Percentiles rank a stretch among this genome's conserved stretches.
Evolutionary conservation across 37 sponge, comb jelly and placozoan genomes (phyloP).

Genomic region (Aphrocallistes beatrix): DNA sequence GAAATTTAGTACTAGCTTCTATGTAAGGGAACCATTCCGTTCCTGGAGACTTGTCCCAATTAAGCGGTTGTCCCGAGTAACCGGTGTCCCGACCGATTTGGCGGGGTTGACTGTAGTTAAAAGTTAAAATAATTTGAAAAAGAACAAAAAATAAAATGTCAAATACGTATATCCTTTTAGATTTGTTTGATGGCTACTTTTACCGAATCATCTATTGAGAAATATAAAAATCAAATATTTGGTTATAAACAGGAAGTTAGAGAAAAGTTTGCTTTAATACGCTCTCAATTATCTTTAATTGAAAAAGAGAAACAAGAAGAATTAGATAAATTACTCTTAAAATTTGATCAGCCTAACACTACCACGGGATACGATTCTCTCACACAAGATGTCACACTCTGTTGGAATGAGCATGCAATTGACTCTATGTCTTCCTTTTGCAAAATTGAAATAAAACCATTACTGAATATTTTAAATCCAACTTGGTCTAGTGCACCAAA

Average conservation of each 20-base stretch:
- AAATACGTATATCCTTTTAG: too few relatives aligned
- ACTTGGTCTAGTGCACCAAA: background rate
- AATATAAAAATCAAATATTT: background rate
- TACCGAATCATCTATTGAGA: background rate
- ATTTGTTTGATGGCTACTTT: too few relatives aligned
- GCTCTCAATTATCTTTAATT: background rate
- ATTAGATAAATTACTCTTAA: background rate
- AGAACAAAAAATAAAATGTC: too few relatives aligned
- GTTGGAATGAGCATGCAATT: background rate
- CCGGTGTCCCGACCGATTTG: too few relatives aligned
- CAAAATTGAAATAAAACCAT: background rate
- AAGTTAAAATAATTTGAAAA: too few relatives aligned
- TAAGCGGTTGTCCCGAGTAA: too few relatives aligned
- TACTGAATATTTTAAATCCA: background rate
- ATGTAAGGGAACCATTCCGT: too few relatives aligned
- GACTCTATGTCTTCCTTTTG: background rate
- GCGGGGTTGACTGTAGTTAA: too few relatives aligned
- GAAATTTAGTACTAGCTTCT: too few relatives aligned
- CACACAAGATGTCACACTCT: background rate
- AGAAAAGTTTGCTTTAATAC: background rate
- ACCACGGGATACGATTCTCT: background rate
- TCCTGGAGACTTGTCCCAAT: too few relatives aligned
- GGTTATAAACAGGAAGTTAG: background rate
- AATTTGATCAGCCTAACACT: background rate
- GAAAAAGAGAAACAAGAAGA: background rate